Evolutionary conservation across 37 sponge, comb jelly and placozoan genomes (phyloP).

Genomic region (Theonella swinhoei): DNA sequence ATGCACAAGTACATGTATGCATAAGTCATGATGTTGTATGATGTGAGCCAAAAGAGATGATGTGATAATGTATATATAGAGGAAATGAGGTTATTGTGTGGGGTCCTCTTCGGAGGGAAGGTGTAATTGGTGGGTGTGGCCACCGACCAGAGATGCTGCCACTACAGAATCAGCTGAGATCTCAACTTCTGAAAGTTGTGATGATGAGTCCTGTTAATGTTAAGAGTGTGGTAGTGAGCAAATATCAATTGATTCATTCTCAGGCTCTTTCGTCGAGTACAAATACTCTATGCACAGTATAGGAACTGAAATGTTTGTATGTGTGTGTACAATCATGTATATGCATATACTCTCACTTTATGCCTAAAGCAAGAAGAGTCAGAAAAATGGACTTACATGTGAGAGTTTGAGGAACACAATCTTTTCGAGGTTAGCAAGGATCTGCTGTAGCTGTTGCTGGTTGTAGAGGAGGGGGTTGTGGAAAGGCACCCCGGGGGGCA

Average conservation of each 20-base stretch:
- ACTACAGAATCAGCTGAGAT: background rate
- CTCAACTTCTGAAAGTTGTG: background rate
- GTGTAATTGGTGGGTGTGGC: background rate
- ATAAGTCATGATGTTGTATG: too few species aligned
- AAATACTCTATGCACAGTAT: too few species aligned
- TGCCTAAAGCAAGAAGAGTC: background rate
- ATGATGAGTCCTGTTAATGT: background rate
- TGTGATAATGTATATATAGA: too few species aligned
- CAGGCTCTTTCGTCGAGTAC: too few species aligned
- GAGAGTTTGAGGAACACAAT: conserved; percentile 73
- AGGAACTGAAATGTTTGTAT: too few species aligned
- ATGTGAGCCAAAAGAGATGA: too few species aligned
- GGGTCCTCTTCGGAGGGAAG: background rate
- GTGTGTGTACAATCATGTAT: too few species aligned
- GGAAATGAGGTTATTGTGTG: background rate
- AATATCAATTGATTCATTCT: background rate
- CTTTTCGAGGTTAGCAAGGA: conserved; percentile 77
- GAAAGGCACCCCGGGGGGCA: conserved; percentile 78
- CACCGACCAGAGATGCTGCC: background rate
- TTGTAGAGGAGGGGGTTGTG: conserved; percentile 75
- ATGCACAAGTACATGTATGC: too few species aligned
- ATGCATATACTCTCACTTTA: background rate
- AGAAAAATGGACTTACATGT: background rate
- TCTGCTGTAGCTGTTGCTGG: conserved; percentile 81
- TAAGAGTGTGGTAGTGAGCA: background rate